Conservation (phyloP, 2,888 invertebrate species). For the Apomyelois bistriatella region DNA sequence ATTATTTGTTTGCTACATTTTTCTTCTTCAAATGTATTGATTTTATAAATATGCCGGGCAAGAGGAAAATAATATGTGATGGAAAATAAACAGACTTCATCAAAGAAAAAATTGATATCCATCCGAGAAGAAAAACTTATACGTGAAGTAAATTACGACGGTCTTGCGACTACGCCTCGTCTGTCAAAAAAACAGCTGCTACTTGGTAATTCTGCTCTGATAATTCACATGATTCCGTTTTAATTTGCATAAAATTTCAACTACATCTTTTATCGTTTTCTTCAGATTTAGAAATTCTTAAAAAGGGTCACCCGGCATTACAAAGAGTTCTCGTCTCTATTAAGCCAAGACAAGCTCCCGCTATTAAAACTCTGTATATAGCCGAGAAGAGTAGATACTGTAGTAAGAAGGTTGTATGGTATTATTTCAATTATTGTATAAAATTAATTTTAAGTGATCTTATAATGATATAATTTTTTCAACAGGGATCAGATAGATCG, state of each 20-base stretch:
- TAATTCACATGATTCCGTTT: neutral
- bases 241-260: no score
- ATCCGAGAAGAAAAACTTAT: conserved; percentile 62
- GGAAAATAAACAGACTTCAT: conserved; percentile 71
- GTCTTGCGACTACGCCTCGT: conserved; percentile 33
- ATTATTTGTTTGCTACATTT: conserved; percentile 39
- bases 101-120: conserved; percentile 60
- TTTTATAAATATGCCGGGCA: conserved; percentile 62
- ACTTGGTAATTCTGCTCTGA: conserved; percentile 37
- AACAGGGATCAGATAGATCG: conserved; percentile 55
- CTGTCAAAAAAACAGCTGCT: conserved; percentile 43
- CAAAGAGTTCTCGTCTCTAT: conserved; percentile 61
- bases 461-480: conserved; percentile 17
- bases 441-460: neutral
- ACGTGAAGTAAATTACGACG: conserved; percentile 56
- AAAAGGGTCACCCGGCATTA: conserved; percentile 41
- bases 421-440: neutral
- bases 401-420: conserved; percentile 44
- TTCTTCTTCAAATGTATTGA: conserved; percentile 31
- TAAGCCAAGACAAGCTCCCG: conserved; percentile 48
- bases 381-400: conserved; percentile 56
- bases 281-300: conserved; percentile 58
- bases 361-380: conserved; percentile 59
- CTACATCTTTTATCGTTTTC: conserved; percentile 15
- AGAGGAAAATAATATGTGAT: conserved; percentile 72